Conservation (phyloP, 2,888 invertebrate species). For the Acronicta leporina region DNA sequence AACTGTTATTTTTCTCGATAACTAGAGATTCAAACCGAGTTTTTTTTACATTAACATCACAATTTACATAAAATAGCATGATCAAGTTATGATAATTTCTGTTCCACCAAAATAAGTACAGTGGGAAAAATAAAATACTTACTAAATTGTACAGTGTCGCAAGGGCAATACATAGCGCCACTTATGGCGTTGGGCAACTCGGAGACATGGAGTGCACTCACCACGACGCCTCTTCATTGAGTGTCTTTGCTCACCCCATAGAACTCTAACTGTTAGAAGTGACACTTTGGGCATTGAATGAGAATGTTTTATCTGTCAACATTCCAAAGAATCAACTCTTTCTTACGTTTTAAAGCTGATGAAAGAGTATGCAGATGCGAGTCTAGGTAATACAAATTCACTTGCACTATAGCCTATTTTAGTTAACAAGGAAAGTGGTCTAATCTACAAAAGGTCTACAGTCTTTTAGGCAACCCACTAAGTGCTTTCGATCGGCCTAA, state of each 20-base stretch:
- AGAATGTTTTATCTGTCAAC: slow-evolving; percentile 7
- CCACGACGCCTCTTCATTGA: slow-evolving; percentile 47
- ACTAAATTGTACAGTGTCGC: slow-evolving; percentile 28
- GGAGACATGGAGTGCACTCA: slow-evolving; percentile 41
- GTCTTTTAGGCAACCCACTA: too few relatives aligned
- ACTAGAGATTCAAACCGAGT: too few relatives aligned
- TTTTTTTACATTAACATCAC: background rate
- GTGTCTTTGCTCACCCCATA: slow-evolving; percentile 37
- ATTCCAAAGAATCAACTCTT: background rate
- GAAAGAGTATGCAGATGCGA: too few relatives aligned
- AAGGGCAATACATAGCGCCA: slow-evolving; percentile 43
- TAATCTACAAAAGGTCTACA: too few relatives aligned
- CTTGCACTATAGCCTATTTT: too few relatives aligned
- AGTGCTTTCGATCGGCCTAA: too few relatives aligned
- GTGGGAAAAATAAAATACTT: slow-evolving; percentile 24
- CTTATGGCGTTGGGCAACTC: slow-evolving; percentile 36
- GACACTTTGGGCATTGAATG: slow-evolving; percentile 37
- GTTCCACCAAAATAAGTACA: background rate
- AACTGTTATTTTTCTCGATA: too few relatives aligned
- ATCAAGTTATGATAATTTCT: too few relatives aligned
- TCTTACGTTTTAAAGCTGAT: background rate
- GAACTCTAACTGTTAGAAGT: slow-evolving; percentile 35
- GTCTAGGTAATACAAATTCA: too few relatives aligned
- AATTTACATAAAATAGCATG: too few relatives aligned
- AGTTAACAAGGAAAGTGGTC: too few relatives aligned